Conservation (phyloP, 2,888 invertebrate species). For the Penaeus monodon region DNA sequence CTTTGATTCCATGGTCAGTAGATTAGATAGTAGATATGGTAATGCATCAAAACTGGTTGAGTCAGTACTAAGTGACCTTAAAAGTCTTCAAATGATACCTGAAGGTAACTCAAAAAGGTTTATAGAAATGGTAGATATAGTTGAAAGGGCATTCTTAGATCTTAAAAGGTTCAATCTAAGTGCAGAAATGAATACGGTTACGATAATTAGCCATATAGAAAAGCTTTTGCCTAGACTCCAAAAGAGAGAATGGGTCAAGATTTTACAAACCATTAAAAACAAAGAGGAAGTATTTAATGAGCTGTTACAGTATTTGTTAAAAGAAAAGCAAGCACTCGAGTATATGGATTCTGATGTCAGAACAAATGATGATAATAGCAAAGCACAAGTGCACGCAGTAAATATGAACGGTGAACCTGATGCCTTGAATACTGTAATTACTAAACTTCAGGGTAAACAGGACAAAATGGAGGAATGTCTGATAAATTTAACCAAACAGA, state of each 20-base stretch:
- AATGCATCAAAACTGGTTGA: background rate
- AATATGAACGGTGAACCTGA: constrained; percentile 6
- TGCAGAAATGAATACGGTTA: constrained; percentile 21
- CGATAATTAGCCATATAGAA: background rate
- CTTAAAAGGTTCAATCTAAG: background rate
- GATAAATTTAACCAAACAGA: background rate
- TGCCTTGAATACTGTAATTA: background rate
- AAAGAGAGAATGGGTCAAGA: constrained; percentile 1
- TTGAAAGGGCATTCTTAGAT: background rate
- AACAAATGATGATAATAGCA: background rate
- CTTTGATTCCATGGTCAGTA: too few relatives aligned
- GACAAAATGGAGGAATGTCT: constrained; percentile 11
- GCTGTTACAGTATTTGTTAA: constrained; percentile 16
- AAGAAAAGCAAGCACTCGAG: constrained; percentile 21
- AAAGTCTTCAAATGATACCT: background rate
- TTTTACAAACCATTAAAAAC: background rate
- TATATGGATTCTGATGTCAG: constrained; percentile 5
- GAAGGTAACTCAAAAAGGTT: constrained; percentile 6
- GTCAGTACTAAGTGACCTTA: constrained; percentile 10
- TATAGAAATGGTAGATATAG: constrained; percentile 16
- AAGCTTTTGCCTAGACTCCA: background rate
- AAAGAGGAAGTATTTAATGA: background rate
- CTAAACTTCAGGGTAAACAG: constrained; percentile 12
- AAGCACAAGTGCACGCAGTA: background rate
- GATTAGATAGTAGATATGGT: background rate